A percentile compares a stretch with the other conserved stretches of the same genome.
These are phyloP conservation scores for Coluber constrictor DNA, from an alignment of 2,797 vertebrate genomes.

Conservation along the genomic window DNA sequence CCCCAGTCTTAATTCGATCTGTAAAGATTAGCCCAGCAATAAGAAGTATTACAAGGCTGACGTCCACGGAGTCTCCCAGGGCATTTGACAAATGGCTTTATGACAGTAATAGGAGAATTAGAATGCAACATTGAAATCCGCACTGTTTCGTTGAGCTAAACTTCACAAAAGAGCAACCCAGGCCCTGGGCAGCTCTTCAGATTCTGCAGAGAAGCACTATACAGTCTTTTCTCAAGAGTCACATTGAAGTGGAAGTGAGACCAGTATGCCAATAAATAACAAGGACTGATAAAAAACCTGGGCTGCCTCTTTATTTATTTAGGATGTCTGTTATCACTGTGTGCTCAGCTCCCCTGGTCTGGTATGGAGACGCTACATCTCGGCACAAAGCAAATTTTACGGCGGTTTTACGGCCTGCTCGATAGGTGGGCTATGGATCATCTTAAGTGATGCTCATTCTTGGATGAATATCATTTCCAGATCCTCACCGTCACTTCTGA, in stretches of 20 bases:
- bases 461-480: slow-evolving; percentile 8
- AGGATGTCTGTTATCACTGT: slow-evolving; percentile 1
- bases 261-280: slow-evolving; percentile 9
- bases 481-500: not conserved
- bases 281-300: slow-evolving; percentile 14
- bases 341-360: not conserved
- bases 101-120: slow-evolving; percentile 81
- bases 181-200: slow-evolving; percentile 3
- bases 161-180: not conserved
- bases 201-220: not conserved
- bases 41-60: slow-evolving; percentile 42
- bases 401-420: slow-evolving; percentile 1
- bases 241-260: not conserved
- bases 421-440: slow-evolving; percentile 10
- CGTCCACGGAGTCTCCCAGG: slow-evolving; percentile 49
- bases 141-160: slow-evolving; percentile 26
- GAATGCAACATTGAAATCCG: slow-evolving; percentile 68
- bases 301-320: not conserved
- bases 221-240: not conserved
- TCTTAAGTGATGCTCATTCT: slow-evolving; percentile 18
- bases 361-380: not conserved
- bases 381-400: not conserved
- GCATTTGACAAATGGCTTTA: slow-evolving; percentile 72
- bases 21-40: slow-evolving; percentile 69
- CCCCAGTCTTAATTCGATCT: slow-evolving; percentile 72